Evolutionary conservation across 2,888 invertebrate genomes (phyloP).

Genomic region (Acronicta aceris): DNA sequence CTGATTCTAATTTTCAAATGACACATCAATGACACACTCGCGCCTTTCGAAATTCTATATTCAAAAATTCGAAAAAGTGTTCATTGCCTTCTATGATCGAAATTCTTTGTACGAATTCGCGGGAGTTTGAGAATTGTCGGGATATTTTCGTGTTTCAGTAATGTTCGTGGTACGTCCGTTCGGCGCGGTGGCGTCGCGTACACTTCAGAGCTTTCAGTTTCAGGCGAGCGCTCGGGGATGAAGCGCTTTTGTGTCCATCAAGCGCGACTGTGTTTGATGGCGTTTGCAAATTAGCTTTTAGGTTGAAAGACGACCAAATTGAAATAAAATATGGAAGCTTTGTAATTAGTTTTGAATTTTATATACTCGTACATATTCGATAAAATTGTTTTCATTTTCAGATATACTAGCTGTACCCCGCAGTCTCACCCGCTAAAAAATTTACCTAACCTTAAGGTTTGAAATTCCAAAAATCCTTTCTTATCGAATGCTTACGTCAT

Average conservation of each 20-base stretch:
- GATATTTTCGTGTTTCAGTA: conserved; percentile 33
- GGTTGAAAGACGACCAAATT: conserved; percentile 1
- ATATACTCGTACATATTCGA: background rate
- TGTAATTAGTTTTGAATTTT: background rate
- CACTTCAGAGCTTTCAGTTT: conserved; percentile 67
- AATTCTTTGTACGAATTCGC: conserved; percentile 29
- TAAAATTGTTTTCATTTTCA: background rate
- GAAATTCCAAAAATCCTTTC: too few species aligned
- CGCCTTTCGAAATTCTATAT: background rate
- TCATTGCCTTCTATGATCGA: conserved; percentile 1
- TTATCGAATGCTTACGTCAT: too few species aligned
- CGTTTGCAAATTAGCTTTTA: conserved; percentile 26
- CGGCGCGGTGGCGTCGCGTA: conserved; percentile 57
- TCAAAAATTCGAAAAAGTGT: conserved; percentile 10
- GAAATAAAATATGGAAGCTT: conserved; percentile 7
- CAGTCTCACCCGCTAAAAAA: too few species aligned
- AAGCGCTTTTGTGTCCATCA: conserved; percentile 37
- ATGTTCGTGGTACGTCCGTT: conserved; percentile 60
- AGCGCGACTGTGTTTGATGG: conserved; percentile 37
- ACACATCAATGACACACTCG: conserved; percentile 7
- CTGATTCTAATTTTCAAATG: conserved; percentile 9
- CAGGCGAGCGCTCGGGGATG: conserved; percentile 45
- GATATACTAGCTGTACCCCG: too few species aligned
- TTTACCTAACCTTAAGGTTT: too few species aligned
- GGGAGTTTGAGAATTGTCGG: conserved; percentile 14